Evolutionary conservation across 2,888 invertebrate genomes (phyloP).

Genomic region (Erannis defoliaria): DNA sequence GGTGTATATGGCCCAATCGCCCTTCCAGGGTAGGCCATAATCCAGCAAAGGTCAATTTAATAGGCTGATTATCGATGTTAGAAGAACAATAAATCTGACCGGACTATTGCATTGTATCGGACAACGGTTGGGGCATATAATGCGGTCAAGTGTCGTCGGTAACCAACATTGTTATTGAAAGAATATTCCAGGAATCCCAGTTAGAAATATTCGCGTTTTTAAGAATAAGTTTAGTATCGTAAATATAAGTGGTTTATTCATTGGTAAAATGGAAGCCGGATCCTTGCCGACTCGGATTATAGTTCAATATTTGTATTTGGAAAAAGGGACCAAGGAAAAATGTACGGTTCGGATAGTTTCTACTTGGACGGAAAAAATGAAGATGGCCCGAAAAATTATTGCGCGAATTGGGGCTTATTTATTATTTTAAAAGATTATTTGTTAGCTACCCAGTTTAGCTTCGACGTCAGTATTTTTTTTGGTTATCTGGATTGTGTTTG

Average conservation of each 20-base stretch:
- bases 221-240: background rate
- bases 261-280: background rate
- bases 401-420: slow-evolving; percentile 14
- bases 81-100: too few species aligned
- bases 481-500: too few species aligned
- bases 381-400: slow-evolving; percentile 13
- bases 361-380: slow-evolving; percentile 24
- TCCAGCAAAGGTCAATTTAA: too few species aligned
- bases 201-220: too few species aligned
- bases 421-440: slow-evolving; percentile 8
- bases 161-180: too few species aligned
- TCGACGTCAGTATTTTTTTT: background rate
- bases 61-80: too few species aligned
- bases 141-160: too few species aligned
- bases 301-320: slow-evolving; percentile 27
- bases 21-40: too few species aligned
- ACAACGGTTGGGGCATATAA: background rate
- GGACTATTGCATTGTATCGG: background rate
- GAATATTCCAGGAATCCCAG: too few species aligned
- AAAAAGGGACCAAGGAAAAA: slow-evolving; percentile 2
- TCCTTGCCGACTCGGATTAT: background rate
- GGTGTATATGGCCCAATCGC: too few species aligned
- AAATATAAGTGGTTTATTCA: background rate
- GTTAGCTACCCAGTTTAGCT: background rate
- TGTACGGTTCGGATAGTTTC: slow-evolving; percentile 20